Evolutionary conservation across 1,140 invertebrate genomes (phyloP).

Genomic region (Drosophila pallidifrons): DNA sequence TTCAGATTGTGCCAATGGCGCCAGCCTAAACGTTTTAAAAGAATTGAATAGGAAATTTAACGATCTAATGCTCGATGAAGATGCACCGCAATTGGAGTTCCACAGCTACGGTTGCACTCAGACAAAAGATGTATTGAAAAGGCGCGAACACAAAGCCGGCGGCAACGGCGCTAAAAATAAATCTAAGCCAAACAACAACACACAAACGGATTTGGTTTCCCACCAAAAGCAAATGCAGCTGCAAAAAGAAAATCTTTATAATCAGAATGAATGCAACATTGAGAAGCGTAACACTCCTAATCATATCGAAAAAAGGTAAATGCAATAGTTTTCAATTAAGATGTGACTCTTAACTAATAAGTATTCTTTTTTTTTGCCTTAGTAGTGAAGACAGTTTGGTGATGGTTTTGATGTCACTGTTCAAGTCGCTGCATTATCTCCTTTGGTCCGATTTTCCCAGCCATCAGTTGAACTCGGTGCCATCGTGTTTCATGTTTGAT

Average conservation of each 20-base stretch:
- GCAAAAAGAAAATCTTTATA: constrained; percentile 53
- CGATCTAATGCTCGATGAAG: constrained; percentile 24
- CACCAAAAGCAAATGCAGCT: constrained; percentile 36
- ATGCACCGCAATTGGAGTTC: constrained; percentile 46
- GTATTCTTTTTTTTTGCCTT: not conserved
- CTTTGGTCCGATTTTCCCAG: constrained; percentile 43
- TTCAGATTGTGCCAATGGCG: not conserved
- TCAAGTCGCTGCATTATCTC: constrained; percentile 63
- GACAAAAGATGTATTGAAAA: not conserved
- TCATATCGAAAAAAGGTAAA: constrained; percentile 44
- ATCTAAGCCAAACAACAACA: not conserved
- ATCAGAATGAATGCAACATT: not conserved
- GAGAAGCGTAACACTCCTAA: constrained; percentile 14
- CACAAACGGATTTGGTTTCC: constrained; percentile 15
- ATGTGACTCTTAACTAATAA: not conserved
- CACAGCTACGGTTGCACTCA: constrained; percentile 53
- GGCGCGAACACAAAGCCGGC: not conserved
- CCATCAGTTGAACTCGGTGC: constrained; percentile 38
- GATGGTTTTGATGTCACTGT: constrained; percentile 56
- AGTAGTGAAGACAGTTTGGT: constrained; percentile 48
- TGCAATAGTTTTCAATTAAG: not conserved
- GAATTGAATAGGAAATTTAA: constrained; percentile 45
- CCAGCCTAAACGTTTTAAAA: not conserved
- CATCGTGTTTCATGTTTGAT: constrained; percentile 50
- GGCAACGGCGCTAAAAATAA: constrained; percentile 31